Evolutionary conservation across 2,797 vertebrate genomes (phyloP).

Genomic region (Hirundo rustica): DNA sequence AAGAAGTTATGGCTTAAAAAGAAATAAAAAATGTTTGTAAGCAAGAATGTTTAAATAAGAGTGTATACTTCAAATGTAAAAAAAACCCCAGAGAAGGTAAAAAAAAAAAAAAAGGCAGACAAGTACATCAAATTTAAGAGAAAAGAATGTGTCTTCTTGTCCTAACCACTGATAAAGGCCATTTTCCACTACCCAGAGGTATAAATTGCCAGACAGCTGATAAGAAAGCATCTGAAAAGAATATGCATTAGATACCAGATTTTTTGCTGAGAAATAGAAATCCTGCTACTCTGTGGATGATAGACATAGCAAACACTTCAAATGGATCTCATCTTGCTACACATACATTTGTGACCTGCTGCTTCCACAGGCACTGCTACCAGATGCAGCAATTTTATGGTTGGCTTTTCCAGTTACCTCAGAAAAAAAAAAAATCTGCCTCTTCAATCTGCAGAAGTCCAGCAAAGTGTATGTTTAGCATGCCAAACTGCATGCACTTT

Average conservation of each 20-base stretch:
- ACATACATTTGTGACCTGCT: neutral
- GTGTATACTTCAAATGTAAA: neutral
- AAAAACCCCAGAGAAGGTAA: neutral
- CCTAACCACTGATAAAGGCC: neutral
- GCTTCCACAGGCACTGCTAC: neutral
- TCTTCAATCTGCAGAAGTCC: neutral
- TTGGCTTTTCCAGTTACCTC: neutral
- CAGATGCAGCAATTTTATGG: neutral
- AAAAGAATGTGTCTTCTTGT: neutral
- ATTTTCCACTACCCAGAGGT: neutral
- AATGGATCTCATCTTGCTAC: neutral
- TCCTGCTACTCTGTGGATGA: neutral
- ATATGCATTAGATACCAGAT: neutral
- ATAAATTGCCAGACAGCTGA: neutral
- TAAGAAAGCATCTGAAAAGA: neutral
- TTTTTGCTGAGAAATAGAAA: neutral
- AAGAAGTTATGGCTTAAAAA: neutral
- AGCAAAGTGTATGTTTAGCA: neutral
- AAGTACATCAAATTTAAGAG: neutral
- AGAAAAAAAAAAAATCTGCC: neutral
- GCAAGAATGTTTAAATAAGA: neutral
- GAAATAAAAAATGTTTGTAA: neutral
- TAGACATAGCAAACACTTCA: neutral
- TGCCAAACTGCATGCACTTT: neutral
- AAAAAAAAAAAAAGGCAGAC: neutral